Conservation (phyloP, 2,113 vertebrate species). For the Macaca fascicularis region DNA sequence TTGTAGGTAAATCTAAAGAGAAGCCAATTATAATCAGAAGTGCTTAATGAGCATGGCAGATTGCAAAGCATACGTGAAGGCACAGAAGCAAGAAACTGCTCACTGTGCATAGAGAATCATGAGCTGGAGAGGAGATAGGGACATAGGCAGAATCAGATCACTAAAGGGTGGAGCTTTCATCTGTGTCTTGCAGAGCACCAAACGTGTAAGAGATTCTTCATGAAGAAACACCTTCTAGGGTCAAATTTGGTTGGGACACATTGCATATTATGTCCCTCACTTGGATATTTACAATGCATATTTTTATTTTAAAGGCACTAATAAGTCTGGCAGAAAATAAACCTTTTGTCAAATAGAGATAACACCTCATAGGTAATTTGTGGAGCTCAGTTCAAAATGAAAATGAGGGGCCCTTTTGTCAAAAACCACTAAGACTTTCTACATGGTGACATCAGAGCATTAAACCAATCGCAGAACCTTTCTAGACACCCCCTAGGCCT, state of each 20-base stretch:
- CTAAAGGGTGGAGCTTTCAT: background rate
- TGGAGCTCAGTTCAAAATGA: background rate
- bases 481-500: background rate
- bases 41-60: slow-evolving; percentile 54
- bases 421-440: slow-evolving; percentile 9
- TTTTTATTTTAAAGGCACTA: slow-evolving; percentile 30
- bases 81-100: slow-evolving; percentile 41
- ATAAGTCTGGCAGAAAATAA: background rate
- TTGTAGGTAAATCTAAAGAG: slow-evolving; percentile 54
- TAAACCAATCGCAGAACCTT: background rate
- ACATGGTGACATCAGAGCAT: background rate
- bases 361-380: background rate
- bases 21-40: slow-evolving; percentile 68
- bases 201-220: background rate
- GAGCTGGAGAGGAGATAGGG: background rate
- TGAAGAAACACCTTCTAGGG: background rate
- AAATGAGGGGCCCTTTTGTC: background rate
- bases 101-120: background rate
- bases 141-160: background rate
- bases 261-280: background rate
- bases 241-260: background rate
- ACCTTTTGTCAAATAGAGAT: background rate
- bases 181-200: background rate
- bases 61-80: slow-evolving; percentile 46
- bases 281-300: background rate